These are phyloP conservation scores for Rhodinocichla rosea DNA, from an alignment of 2,113 vertebrate species.

Conservation along the genomic window DNA sequence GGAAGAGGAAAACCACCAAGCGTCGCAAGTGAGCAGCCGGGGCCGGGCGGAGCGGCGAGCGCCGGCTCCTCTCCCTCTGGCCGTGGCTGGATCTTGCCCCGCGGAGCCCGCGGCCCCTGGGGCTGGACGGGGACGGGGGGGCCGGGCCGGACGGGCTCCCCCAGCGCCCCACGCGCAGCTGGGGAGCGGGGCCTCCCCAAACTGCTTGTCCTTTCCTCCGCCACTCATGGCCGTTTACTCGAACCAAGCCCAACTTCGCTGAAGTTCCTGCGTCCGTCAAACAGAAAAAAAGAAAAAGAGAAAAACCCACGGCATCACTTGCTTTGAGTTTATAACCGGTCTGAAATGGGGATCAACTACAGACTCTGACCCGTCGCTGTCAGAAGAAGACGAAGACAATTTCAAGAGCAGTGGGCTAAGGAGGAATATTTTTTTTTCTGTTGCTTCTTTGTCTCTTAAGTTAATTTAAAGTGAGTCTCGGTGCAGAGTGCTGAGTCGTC, in stretches of 20 bases:
- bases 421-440: neutral
- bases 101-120: neutral
- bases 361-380: constrained; percentile 4
- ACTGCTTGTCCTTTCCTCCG: constrained; percentile 40
- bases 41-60: neutral
- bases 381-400: constrained; percentile 8
- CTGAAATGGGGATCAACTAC: constrained; percentile 16
- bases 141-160: neutral
- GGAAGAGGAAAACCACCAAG: constrained; percentile 96
- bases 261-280: constrained; percentile 28
- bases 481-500: constrained; percentile 38
- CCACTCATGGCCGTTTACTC: constrained; percentile 1
- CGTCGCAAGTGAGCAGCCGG: constrained; percentile 85
- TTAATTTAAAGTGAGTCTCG: constrained; percentile 68
- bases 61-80: constrained; percentile 23
- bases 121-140: neutral
- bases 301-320: neutral
- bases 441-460: constrained; percentile 61
- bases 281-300: neutral
- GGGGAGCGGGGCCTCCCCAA: constrained; percentile 10
- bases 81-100: neutral
- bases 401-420: neutral
- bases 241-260: constrained; percentile 39
- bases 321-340: constrained; percentile 10
- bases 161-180: neutral